Evolutionary conservation across 2,113 vertebrate species (phyloP).

Genomic region (Clarias magur): DNA sequence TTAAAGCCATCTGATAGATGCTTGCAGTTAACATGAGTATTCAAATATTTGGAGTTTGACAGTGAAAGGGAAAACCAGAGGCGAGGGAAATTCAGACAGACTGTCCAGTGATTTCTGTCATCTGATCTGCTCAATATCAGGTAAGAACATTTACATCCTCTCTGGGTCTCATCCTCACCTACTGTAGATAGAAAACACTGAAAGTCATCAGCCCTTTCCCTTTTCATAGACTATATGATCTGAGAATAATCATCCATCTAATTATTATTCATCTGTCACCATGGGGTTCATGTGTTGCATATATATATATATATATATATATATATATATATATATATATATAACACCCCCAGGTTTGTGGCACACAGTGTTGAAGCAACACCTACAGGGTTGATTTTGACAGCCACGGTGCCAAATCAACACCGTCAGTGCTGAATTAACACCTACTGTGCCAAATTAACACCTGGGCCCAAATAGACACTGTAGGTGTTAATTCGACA

Average conservation of each 20-base stretch:
- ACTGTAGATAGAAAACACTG: neutral
- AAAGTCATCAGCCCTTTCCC: neutral
- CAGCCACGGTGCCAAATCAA: neutral
- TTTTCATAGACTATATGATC: neutral
- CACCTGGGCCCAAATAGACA: constrained; percentile 20
- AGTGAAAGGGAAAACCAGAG: neutral
- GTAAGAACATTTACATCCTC: constrained; percentile 42
- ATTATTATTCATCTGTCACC: constrained; percentile 16
- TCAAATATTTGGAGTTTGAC: constrained; percentile 3
- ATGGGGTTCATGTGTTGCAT: neutral
- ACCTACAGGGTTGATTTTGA: constrained; percentile 15
- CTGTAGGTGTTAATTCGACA: constrained; percentile 29
- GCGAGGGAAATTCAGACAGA: constrained; percentile 31
- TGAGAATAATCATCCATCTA: neutral
- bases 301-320: too few relatives aligned
- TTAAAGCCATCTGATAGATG: neutral
- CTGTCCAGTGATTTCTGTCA: constrained; percentile 49
- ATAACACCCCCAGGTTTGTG: constrained; percentile 2
- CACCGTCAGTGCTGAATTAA: constrained; percentile 1
- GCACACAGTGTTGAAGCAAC: constrained; percentile 20
- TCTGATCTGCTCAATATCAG: constrained; percentile 37
- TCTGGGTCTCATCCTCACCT: neutral
- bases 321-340: too few relatives aligned
- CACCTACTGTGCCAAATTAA: constrained; percentile 28
- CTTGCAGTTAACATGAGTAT: neutral